Evolutionary conservation across 53 echinoderm and acorn worm species (phyloP).

Genomic region (Actinopyga echinites): DNA sequence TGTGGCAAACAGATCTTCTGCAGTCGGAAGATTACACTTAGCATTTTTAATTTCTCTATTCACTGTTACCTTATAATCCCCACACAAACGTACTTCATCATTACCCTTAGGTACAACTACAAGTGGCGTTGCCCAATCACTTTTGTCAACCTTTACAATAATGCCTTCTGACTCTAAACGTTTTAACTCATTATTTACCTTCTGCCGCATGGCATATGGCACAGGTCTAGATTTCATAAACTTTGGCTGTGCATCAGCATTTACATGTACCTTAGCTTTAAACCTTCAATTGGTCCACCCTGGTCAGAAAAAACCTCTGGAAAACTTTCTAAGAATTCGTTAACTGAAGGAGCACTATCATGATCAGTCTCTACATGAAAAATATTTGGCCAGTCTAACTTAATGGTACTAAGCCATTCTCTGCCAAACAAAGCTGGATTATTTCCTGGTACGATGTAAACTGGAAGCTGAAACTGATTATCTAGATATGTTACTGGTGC

Average conservation of each 20-base stretch:
- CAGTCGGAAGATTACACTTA: conserved; percentile 43
- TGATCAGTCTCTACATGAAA: background rate
- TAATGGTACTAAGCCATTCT: background rate
- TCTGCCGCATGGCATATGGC: background rate
- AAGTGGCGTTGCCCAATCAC: conserved; percentile 60
- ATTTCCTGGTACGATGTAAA: no score
- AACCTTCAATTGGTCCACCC: background rate
- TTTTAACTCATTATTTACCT: conserved; percentile 47
- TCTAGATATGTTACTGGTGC: no score
- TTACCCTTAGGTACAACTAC: conserved; percentile 39
- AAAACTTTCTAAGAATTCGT: background rate
- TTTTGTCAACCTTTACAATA: conserved; percentile 55
- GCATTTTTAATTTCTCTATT: no score
- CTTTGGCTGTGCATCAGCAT: background rate
- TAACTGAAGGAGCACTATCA: background rate
- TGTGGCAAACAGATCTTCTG: conserved; percentile 52
- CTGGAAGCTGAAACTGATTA: no score
- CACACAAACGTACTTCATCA: background rate
- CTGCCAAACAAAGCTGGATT: no score
- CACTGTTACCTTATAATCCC: conserved; percentile 54
- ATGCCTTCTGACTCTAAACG: conserved; percentile 58
- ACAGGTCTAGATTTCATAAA: background rate
- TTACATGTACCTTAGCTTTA: conserved; percentile 40
- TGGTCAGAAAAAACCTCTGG: background rate
- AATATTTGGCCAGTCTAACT: background rate